These are phyloP conservation scores for Scaptomyza hsui DNA, from an alignment of 1,140 invertebrate genomes.

Conservation along the genomic window DNA sequence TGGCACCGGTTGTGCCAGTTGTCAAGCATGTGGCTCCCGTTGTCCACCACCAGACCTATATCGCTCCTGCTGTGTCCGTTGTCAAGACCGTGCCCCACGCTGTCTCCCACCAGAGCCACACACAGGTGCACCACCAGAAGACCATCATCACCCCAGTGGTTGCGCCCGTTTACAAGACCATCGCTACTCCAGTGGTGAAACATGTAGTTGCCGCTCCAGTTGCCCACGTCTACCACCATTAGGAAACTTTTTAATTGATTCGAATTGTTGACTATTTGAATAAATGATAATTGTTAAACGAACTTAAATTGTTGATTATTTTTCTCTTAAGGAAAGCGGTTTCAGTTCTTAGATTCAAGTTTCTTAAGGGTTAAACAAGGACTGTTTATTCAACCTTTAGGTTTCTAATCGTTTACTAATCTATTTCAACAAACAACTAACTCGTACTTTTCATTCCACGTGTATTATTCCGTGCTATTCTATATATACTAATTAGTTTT, in stretches of 20 bases:
- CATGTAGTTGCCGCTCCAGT: constrained; percentile 52
- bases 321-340: background rate
- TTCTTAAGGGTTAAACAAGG: background rate
- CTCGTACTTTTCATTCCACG: background rate
- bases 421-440: too few species aligned
- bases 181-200: constrained; percentile 34
- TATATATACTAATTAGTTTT: background rate
- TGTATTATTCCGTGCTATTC: background rate
- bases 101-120: constrained; percentile 85
- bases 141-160: constrained; percentile 56
- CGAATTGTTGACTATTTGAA: constrained; percentile 57
- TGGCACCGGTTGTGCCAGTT: constrained; percentile 28
- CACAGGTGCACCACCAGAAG: constrained; percentile 75
- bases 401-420: background rate
- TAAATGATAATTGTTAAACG: constrained; percentile 47
- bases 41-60: constrained; percentile 25
- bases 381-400: background rate
- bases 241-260: constrained; percentile 16
- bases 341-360: background rate
- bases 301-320: constrained; percentile 4
- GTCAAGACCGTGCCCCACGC: constrained; percentile 65
- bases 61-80: constrained; percentile 46
- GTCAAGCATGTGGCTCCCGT: constrained; percentile 31
- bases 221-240: constrained; percentile 67
- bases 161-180: background rate